Evolutionary conservation across 2,113 vertebrate genomes (phyloP).

Genomic region (Amblyopsis rosae): DNA sequence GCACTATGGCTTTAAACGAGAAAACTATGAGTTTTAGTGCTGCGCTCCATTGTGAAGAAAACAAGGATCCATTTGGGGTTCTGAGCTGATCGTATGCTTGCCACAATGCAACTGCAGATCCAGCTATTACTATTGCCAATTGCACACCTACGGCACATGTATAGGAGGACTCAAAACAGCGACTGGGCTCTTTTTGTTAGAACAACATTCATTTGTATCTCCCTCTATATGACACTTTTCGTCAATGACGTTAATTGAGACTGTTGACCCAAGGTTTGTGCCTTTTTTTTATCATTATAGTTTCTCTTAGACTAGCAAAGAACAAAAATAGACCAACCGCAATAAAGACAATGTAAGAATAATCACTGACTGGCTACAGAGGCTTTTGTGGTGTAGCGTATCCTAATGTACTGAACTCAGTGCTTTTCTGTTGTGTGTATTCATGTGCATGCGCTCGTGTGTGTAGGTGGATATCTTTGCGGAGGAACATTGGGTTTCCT

Average conservation of each 20-base stretch:
- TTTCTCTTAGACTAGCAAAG: constrained; percentile 26
- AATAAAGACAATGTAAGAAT: constrained; percentile 17
- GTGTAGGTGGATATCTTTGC: constrained; percentile 27
- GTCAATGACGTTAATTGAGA: constrained; percentile 75
- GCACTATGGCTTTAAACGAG: constrained; percentile 7
- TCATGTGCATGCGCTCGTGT: not conserved
- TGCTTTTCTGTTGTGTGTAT: not conserved
- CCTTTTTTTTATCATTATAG: constrained; percentile 37
- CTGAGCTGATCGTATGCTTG: constrained; percentile 18
- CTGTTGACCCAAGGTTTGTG: constrained; percentile 62
- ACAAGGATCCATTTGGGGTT: constrained; percentile 21
- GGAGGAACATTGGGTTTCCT: constrained; percentile 42
- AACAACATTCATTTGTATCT: not conserved
- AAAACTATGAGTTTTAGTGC: constrained; percentile 8
- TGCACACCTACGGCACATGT: not conserved
- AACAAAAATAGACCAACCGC: constrained; percentile 35
- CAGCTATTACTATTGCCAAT: constrained; percentile 39
- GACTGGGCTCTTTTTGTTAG: constrained; percentile 21
- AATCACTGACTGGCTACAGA: constrained; percentile 6
- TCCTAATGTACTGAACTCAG: not conserved
- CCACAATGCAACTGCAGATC: constrained; percentile 31
- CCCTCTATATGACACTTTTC: constrained; percentile 44
- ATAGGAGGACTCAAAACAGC: constrained; percentile 24
- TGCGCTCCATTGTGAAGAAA: constrained; percentile 16
- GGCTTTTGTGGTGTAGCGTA: constrained; percentile 6